phyloP scores from a whole-genome alignment of 2,888 invertebrate genomes.

The Entomobrya multifasciata region DNA sequence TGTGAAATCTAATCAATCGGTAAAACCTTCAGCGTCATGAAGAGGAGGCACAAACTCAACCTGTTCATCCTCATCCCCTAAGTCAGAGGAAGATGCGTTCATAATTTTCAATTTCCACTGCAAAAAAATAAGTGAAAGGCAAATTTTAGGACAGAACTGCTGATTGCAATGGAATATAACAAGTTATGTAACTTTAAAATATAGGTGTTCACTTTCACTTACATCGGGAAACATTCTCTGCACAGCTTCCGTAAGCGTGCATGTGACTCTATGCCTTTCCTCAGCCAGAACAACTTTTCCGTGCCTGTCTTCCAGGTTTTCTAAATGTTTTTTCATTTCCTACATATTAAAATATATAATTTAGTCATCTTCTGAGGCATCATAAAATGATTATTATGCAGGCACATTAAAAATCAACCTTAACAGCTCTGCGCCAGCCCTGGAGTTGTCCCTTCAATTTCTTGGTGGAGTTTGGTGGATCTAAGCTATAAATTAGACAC shows the following conservation, averaged over 20 bases:
- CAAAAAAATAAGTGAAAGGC: not conserved
- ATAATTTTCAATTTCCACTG: slow-evolving; percentile 60
- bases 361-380: not conserved
- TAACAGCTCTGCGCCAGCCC: slow-evolving; percentile 84
- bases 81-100: slow-evolving; percentile 12
- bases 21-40: slow-evolving; percentile 5
- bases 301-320: slow-evolving; percentile 87
- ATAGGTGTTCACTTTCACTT: slow-evolving; percentile 2
- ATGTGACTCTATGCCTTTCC: slow-evolving; percentile 86
- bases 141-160: not conserved
- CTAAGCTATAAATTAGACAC: slow-evolving; percentile 90
- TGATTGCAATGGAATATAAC: no score
- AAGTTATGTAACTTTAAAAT: not conserved
- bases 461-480: slow-evolving; percentile 83
- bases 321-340: slow-evolving; percentile 89
- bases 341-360: slow-evolving; percentile 80
- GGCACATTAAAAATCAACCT: not conserved
- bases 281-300: slow-evolving; percentile 88
- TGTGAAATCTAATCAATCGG: no score
- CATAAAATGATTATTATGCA: not conserved
- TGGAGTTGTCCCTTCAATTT: slow-evolving; percentile 83
- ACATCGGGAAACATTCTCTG: slow-evolving; percentile 72
- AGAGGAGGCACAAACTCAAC: no score
- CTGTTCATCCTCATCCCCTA: not conserved
- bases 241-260: slow-evolving; percentile 83